These are phyloP conservation scores for Pardosa pseudoannulata DNA, from an alignment of 2,888 invertebrate genomes.

Conservation along the genomic window DNA sequence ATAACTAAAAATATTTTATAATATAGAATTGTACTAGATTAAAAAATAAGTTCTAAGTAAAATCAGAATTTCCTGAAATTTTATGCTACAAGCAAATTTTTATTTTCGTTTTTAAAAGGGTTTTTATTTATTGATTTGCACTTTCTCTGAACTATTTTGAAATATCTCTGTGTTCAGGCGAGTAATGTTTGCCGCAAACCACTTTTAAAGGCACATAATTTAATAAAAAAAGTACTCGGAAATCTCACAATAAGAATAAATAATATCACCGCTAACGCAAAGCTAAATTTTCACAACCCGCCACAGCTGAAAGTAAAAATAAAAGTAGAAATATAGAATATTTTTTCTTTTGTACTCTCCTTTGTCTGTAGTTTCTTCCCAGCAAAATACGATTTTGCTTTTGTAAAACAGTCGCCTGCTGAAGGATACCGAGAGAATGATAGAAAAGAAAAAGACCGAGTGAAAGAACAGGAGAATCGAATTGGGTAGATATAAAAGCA, in stretches of 20 bases:
- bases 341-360: constrained; percentile 40
- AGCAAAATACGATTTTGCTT: constrained; percentile 57
- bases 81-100: too few relatives aligned
- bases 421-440: constrained; percentile 58
- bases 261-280: constrained; percentile 45
- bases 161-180: too few relatives aligned
- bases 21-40: too few relatives aligned
- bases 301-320: constrained; percentile 47
- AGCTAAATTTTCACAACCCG: constrained; percentile 39
- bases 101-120: too few relatives aligned
- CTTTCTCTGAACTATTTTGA: too few relatives aligned
- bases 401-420: constrained; percentile 47
- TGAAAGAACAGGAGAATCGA: constrained; percentile 54
- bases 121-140: too few relatives aligned
- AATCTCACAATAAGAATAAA: constrained; percentile 37
- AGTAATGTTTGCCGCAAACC: too few relatives aligned
- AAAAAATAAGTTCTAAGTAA: too few relatives aligned
- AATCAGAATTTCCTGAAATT: too few relatives aligned
- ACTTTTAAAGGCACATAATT: not conserved
- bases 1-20: too few relatives aligned
- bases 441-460: constrained; percentile 12
- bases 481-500: constrained; percentile 70
- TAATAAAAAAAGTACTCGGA: not conserved
- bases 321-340: constrained; percentile 27
- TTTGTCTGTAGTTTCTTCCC: constrained; percentile 34